Evolutionary conservation across 2,797 vertebrate species (phyloP), one percentile per base, ranked within the genome.

Genomic region (Percopsis omiscomaycus): DNA sequence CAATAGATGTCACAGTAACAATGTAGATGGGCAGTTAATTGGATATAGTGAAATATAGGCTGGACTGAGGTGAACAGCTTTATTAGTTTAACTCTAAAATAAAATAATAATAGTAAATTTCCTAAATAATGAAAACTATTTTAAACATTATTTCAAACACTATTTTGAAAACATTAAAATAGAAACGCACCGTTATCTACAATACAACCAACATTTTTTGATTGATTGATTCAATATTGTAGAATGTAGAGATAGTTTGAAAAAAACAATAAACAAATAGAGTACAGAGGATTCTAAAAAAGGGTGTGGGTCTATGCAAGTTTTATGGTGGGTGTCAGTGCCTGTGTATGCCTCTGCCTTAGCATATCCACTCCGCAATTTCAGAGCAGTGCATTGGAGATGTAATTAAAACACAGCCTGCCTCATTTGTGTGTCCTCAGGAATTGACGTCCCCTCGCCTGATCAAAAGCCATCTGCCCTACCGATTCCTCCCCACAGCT

Each of bases 401-500:
- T 48, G 12, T 48, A 44, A 57, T 30, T 22, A 10, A 57, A 32
- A 37, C 8, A 10, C 48, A 27, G 3, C 16, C 13, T 32, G 29
- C 3, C 55, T 59, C 0, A 1, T 47, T 32, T 54, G 1, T 82
- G 53, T 58, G 63, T 1, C 46, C 42, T 5, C 74, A 99, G 97
- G 97, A 98, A 47, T 87, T 99, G 86, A 98, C 97, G 0, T 98
- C 96, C 8, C 96, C 98, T 61, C 96, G 98, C 42, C 92, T 99
- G 77, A 98, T 99, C 86, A 99, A 99, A 89, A 99, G 98, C 86
- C 97, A 99, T 85, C 93, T 99, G 15, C 98, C 98, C 0, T 97
- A 96, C 65, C 94, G 94, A 1, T 99, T 99, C 85, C 93, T 99
- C 75, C 98, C 98, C 27, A 92, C 93, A 0, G 96, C 97, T 73